Percentiles rank a stretch among this genome's conserved stretches.
Conservation (phyloP, 2,888 invertebrate genomes). For the Lycophotia porphyrea region DNA sequence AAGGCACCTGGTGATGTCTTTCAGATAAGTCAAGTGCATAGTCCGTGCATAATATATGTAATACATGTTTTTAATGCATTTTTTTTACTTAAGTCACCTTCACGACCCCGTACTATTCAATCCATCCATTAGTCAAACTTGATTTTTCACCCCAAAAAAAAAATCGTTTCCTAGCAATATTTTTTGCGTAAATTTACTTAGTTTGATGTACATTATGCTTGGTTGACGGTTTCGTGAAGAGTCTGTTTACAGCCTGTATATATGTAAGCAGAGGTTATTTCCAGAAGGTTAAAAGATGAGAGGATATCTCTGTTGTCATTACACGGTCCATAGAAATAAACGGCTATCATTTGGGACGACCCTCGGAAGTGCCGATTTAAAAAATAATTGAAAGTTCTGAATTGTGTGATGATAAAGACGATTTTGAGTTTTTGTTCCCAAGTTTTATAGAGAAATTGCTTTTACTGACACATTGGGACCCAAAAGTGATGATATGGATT, state of each 20-base stretch:
- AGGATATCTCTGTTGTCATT: constrained; percentile 25
- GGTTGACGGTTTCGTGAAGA: too few relatives aligned
- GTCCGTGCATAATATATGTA: too few relatives aligned
- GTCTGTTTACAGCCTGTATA: not conserved
- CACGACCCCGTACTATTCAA: too few relatives aligned
- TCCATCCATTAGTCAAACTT: too few relatives aligned
- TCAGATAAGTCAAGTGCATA: not conserved
- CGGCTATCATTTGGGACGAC: constrained; percentile 31
- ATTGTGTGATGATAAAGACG: constrained; percentile 10
- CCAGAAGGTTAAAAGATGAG: constrained; percentile 6
- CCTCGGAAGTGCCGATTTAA: constrained; percentile 39
- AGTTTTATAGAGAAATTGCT: not conserved
- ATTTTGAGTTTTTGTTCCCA: not conserved
- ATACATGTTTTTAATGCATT: too few relatives aligned
- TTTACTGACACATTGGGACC: not conserved
- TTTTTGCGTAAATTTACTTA: too few relatives aligned
- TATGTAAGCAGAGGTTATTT: not conserved
- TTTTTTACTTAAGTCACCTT: too few relatives aligned
- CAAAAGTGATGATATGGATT: not conserved
- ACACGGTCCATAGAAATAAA: constrained; percentile 47
- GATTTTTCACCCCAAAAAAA: too few relatives aligned
- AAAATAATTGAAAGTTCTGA: constrained; percentile 46
- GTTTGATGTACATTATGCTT: too few relatives aligned
- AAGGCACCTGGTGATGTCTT: not conserved
- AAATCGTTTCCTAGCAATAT: too few relatives aligned